phyloP scores from a whole-genome alignment of 2,797 vertebrate genomes.

The Cynodonichthys magdalenae region DNA sequence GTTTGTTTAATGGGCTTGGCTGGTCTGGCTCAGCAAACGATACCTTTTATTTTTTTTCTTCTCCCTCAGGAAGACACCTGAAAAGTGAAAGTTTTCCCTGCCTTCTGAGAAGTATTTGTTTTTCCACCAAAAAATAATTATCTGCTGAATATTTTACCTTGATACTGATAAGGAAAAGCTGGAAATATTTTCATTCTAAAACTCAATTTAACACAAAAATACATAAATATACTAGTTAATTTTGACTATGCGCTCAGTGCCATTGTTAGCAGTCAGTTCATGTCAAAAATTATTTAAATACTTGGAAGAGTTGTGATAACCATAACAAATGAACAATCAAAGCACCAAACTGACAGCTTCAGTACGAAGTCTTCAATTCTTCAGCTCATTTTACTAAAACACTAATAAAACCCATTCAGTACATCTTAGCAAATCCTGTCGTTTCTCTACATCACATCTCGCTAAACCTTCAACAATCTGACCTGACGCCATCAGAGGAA shows the following conservation, averaged over 20 bases:
- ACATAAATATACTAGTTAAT: not conserved
- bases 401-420: constrained; percentile 15
- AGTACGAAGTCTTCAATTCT: not conserved
- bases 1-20: constrained; percentile 38
- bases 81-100: not conserved
- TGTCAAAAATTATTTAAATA: constrained; percentile 4
- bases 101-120: not conserved
- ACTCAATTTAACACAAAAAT: too few relatives aligned
- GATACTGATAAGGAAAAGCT: too few relatives aligned
- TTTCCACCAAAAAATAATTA: not conserved
- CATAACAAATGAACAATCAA: not conserved
- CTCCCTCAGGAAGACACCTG: too few relatives aligned
- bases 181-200: too few relatives aligned
- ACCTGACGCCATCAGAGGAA: constrained; percentile 6
- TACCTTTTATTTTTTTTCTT: not conserved
- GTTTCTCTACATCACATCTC: constrained; percentile 9
- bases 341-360: constrained; percentile 15
- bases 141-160: too few relatives aligned
- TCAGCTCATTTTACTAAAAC: constrained; percentile 22
- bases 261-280: not conserved
- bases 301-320: not conserved
- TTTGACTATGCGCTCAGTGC: not conserved
- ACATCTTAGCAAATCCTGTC: constrained; percentile 20
- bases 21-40: constrained; percentile 12
- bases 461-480: constrained; percentile 7